Evolutionary conservation across 2,113 vertebrate genomes (phyloP).

Genomic region (Neofelis nebulosa): DNA sequence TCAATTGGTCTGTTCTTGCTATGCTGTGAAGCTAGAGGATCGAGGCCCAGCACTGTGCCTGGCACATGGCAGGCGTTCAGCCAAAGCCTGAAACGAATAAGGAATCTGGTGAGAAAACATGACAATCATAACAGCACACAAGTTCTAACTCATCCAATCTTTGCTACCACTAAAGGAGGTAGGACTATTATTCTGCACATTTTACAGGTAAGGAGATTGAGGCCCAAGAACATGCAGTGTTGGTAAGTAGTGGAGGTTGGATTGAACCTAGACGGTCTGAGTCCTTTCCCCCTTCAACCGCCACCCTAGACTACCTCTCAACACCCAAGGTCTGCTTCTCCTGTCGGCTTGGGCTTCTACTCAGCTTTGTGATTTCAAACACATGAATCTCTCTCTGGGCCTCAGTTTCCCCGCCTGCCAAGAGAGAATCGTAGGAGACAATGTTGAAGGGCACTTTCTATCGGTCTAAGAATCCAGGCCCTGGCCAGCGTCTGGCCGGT

Average conservation of each 20-base stretch:
- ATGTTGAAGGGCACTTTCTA: not conserved
- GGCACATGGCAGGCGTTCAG: not conserved
- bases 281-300: not conserved
- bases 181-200: not conserved
- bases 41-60: not conserved
- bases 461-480: not conserved
- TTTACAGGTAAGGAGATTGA: constrained; percentile 7
- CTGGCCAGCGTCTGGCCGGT: not conserved
- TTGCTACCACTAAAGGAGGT: not conserved
- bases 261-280: not conserved
- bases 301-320: not conserved
- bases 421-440: not conserved
- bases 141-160: not conserved
- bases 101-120: not conserved
- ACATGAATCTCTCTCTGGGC: not conserved
- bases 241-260: not conserved
- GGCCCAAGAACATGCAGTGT: not conserved
- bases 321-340: not conserved
- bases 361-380: not conserved
- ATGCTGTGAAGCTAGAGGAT: not conserved
- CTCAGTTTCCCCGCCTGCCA: not conserved
- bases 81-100: not conserved
- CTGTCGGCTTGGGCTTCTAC: not conserved
- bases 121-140: not conserved
- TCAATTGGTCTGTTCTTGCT: not conserved